Percentiles rank a stretch among this genome's conserved stretches.
These are phyloP conservation scores for Drosophila bipectinata DNA, from an alignment of 1,140 invertebrate genomes.

Conservation along the genomic window DNA sequence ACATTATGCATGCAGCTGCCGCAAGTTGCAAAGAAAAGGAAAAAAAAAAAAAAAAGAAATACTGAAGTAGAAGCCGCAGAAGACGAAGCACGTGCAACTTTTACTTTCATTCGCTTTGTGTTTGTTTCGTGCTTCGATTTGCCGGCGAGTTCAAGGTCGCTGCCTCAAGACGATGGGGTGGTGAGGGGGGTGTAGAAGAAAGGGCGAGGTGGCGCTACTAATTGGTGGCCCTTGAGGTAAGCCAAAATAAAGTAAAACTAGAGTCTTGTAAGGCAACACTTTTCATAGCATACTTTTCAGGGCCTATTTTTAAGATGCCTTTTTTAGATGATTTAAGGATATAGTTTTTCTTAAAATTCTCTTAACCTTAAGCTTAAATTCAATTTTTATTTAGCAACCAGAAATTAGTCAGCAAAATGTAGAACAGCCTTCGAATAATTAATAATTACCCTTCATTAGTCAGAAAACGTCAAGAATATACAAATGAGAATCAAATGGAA, in stretches of 20 bases:
- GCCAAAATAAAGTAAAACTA: slow-evolving; percentile 7
- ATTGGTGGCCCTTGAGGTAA: slow-evolving; percentile 55
- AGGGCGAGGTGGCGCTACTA: slow-evolving; percentile 36
- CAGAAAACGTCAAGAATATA: slow-evolving; percentile 26
- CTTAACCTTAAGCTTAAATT: neutral
- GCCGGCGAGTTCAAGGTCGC: slow-evolving; percentile 76
- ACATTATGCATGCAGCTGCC: slow-evolving; percentile 78
- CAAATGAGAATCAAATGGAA: slow-evolving; percentile 9
- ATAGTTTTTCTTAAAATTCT: neutral
- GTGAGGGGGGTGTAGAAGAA: neutral
- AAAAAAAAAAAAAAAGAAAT: slow-evolving; percentile 10
- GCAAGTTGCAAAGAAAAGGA: slow-evolving; percentile 39
- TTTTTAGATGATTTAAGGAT: neutral
- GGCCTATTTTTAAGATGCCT: neutral
- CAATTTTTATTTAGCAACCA: neutral
- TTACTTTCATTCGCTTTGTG: slow-evolving; percentile 69
- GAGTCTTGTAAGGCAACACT: neutral
- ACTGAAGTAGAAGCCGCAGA: slow-evolving; percentile 17
- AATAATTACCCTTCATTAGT: slow-evolving; percentile 54
- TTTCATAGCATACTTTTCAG: slow-evolving; percentile 57
- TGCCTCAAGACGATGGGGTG: slow-evolving; percentile 7
- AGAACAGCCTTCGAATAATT: slow-evolving; percentile 34
- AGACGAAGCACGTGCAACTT: slow-evolving; percentile 63
- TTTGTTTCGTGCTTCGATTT: slow-evolving; percentile 66
- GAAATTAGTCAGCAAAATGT: slow-evolving; percentile 27